A percentile compares a stretch with the other conserved stretches of the same genome.
Conservation (phyloP, 1,140 invertebrate species). For the Micrasema minimum region DNA sequence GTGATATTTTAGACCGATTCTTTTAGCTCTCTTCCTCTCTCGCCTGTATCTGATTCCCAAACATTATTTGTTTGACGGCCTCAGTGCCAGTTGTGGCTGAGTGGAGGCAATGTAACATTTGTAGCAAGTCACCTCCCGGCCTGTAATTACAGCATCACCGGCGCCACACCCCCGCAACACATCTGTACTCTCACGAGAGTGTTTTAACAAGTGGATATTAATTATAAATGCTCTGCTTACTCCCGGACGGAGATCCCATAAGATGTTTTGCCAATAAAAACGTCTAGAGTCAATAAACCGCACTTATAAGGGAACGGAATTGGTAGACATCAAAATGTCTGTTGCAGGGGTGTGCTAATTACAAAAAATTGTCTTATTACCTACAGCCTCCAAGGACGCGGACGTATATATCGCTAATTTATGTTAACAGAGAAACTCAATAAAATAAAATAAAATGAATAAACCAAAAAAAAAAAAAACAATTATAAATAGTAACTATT, state of each 20-base stretch:
- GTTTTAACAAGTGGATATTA: constrained; percentile 45
- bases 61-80: too few relatives aligned
- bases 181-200: constrained; percentile 32
- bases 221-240: constrained; percentile 40
- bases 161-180: constrained; percentile 7
- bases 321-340: neutral
- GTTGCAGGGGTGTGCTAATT: constrained; percentile 1
- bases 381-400: too few relatives aligned
- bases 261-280: constrained; percentile 48
- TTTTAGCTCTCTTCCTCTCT: too few relatives aligned
- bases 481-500: too few relatives aligned
- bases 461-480: too few relatives aligned
- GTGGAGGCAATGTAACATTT: too few relatives aligned
- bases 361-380: neutral
- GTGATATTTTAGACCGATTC: too few relatives aligned
- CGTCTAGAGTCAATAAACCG: constrained; percentile 38
- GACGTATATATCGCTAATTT: too few relatives aligned
- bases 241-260: constrained; percentile 25
- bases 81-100: too few relatives aligned
- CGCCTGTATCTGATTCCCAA: too few relatives aligned
- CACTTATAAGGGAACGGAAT: constrained; percentile 1
- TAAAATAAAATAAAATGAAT: too few relatives aligned
- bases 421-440: too few relatives aligned
- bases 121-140: constrained; percentile 21
- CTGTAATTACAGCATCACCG: constrained; percentile 49